Evolutionary conservation across 2,888 invertebrate species (phyloP).

Genomic region (Pseudanteris insignis): DNA sequence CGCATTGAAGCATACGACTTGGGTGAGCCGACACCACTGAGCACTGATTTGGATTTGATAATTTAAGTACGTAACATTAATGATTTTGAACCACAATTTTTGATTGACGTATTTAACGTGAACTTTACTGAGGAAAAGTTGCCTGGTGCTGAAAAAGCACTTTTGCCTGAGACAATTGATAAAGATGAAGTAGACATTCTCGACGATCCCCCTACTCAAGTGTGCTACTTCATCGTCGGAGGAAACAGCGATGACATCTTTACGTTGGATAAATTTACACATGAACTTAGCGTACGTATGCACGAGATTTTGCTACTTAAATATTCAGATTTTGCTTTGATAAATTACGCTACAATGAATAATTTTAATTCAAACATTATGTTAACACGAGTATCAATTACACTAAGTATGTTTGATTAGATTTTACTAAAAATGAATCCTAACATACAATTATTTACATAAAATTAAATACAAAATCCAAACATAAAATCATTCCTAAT

Average conservation of each 20-base stretch:
- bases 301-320: not conserved
- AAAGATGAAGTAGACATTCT: slow-evolving; percentile 85
- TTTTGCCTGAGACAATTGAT: slow-evolving; percentile 84
- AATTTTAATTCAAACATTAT: too few species aligned
- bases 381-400: too few species aligned
- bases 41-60: slow-evolving; percentile 86
- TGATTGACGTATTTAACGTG: slow-evolving; percentile 75
- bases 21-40: slow-evolving; percentile 85
- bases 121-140: slow-evolving; percentile 75
- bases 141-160: slow-evolving; percentile 74
- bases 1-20: slow-evolving; percentile 90
- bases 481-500: too few species aligned
- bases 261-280: slow-evolving; percentile 76
- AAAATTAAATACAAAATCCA: too few species aligned
- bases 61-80: slow-evolving; percentile 90
- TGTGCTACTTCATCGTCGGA: slow-evolving; percentile 92
- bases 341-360: too few species aligned
- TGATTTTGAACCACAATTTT: slow-evolving; percentile 88
- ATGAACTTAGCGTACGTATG: slow-evolving; percentile 73
- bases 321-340: too few species aligned
- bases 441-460: too few species aligned
- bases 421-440: too few species aligned
- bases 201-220: slow-evolving; percentile 81
- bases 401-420: too few species aligned
- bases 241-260: slow-evolving; percentile 82